Evolutionary conservation across 2,797 vertebrate species (phyloP), one percentile per base, ranked within the genome.

Genomic region (Cottoperca gobio): DNA sequence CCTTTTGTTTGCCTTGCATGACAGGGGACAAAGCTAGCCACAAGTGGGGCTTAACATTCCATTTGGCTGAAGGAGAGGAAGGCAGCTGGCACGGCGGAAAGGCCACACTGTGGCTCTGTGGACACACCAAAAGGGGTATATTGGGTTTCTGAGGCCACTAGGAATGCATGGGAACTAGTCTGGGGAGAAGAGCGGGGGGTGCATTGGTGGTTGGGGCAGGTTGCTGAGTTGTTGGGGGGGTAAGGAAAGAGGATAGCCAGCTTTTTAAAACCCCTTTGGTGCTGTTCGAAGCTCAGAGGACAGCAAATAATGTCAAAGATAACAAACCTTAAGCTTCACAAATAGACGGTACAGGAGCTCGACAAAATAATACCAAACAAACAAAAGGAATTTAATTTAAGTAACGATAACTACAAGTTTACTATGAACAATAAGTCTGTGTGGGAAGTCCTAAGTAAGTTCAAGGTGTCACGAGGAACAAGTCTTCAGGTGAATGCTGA

Each of bases 41-140:
- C 90, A 89, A 92, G 91, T 91, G 84, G 73, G 62, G 92, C 90
- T 93, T 92, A 91, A 89, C 87, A 94, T 93, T 94, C 92, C 92
- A 84, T 68, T 74, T 63, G 78, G 84, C 82, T 76, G 78, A 40
- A 85, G 83, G 58, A 83, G 74, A 73, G 73, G 68, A 19, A 72
- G 75, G 87, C 86, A 86, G 87, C 87, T 90, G 84, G 87, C 76
- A 69, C 28, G 0, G 57, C 13, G 39, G 66, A 80, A 70, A 68
- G 82, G 82, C 86, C 80, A 68, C 55, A n/a, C 73, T 9, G 58
- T 6, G 63, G 76, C 70, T 75, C 73, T 69, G 68, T 5, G 68
- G 72, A 77, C 64, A 6, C 69, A 59, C 66, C 70, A 43, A 76
- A 58, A 54, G 65, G 73, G 66, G 39, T 2, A 59, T 53, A 84